Evolutionary conservation across 1,140 invertebrate species (phyloP).

Genomic region (Calycopis cecrops): DNA sequence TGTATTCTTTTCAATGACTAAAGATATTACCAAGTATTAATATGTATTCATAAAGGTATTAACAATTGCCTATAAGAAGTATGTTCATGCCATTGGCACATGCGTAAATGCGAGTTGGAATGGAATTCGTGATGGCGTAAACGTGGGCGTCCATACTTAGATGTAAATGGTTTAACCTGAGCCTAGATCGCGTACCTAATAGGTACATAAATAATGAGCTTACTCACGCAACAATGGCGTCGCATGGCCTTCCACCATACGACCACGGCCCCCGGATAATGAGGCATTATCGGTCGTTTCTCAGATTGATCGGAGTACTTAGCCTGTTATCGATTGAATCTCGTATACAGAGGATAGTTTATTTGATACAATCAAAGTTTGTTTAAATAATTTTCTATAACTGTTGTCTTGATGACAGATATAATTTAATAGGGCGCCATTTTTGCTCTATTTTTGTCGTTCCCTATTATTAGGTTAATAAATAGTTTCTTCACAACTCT

Average conservation of each 20-base stretch:
- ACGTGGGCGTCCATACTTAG: constrained; percentile 28
- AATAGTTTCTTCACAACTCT: too few relatives aligned
- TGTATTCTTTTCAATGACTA: too few relatives aligned
- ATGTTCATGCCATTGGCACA: neutral
- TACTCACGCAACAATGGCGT: constrained; percentile 29
- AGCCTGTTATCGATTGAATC: constrained; percentile 31
- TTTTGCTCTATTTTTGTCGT: too few relatives aligned
- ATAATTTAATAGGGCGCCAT: too few relatives aligned
- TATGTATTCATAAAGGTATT: too few relatives aligned
- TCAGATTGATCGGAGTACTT: constrained; percentile 26
- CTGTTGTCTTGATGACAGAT: too few relatives aligned
- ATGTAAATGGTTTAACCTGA: constrained; percentile 29
- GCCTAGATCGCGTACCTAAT: constrained; percentile 30
- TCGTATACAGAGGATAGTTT: constrained; percentile 20
- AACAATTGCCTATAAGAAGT: too few relatives aligned
- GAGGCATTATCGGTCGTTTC: constrained; percentile 31
- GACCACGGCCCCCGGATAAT: constrained; percentile 25
- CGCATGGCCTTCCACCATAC: constrained; percentile 3
- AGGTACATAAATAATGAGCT: constrained; percentile 35
- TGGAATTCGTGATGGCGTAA: constrained; percentile 28
- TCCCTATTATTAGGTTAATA: too few relatives aligned
- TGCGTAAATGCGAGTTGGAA: constrained; percentile 6
- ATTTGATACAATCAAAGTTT: constrained; percentile 4
- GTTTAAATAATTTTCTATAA: neutral
- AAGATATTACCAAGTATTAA: too few relatives aligned